A percentile compares a stretch with the other conserved stretches of the same genome.
These are phyloP conservation scores for Bombus pyrosoma DNA, from an alignment of 1,140 invertebrate genomes.

Conservation along the genomic window DNA sequence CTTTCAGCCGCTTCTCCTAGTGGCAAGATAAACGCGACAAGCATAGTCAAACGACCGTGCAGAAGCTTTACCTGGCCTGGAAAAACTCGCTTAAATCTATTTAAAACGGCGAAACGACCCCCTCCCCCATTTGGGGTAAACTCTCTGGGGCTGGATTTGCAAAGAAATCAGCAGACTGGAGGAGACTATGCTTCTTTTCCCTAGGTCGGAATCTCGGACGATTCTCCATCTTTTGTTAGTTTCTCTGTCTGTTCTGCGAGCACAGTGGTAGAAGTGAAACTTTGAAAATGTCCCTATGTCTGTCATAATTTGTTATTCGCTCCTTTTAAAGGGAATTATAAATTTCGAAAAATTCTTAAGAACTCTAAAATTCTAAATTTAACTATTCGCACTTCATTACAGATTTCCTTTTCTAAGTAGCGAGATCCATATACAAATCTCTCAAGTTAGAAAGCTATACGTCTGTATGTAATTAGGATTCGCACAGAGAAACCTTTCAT, in stretches of 20 bases:
- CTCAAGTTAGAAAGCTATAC: too few species aligned
- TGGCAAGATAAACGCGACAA: slow-evolving; percentile 36
- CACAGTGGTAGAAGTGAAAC: neutral
- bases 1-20: slow-evolving; percentile 35
- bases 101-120: slow-evolving; percentile 73
- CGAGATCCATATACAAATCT: too few species aligned
- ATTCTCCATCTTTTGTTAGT: neutral
- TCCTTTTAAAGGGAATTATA: too few species aligned
- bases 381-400: too few species aligned
- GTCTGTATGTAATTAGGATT: too few species aligned
- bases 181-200: slow-evolving; percentile 68
- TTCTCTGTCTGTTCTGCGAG: neutral
- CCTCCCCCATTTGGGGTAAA: slow-evolving; percentile 58
- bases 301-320: too few species aligned
- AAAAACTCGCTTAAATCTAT: slow-evolving; percentile 80
- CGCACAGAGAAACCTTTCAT: too few species aligned
- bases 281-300: neutral
- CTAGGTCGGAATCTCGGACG: neutral
- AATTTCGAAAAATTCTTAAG: too few species aligned
- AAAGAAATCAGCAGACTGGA: slow-evolving; percentile 79
- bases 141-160: slow-evolving; percentile 75
- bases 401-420: too few species aligned
- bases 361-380: too few species aligned
- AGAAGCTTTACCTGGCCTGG: slow-evolving; percentile 73
- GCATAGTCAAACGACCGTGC: neutral